Base-by-base conservation (phyloP, 2,888 invertebrate species). In the Portevinia maculata region DNA sequence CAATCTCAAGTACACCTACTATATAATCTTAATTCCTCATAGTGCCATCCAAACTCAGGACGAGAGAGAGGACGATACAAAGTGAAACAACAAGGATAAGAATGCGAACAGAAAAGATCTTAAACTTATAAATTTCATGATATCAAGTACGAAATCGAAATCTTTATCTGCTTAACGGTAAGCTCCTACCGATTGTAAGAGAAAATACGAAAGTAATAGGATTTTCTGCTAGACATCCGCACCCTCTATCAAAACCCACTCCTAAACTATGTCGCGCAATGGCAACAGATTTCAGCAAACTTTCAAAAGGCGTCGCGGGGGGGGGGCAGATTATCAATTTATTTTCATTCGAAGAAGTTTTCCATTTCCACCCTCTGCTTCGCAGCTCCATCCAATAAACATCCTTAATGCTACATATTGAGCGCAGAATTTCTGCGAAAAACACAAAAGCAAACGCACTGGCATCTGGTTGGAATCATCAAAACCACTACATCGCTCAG, bases 151-250 rank as follows among this genome's bases (percentile, higher is more conserved):
- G 60, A 67, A 75, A 83, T 83, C 83, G 83, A 83, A 76, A 83
- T 83, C 83, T 76, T 83, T 83, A 83, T 83, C 83, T 73, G 71
- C 83, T 83, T 78, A 76, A 71, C 83, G 76, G 65, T 73, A 83
- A 83, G 83, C 83, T 83, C 71, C 78, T 83, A 32, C 83, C 83
- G 78, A 83, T 78, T 83, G 71, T 62, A 76, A 60, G 44, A 17
- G 48, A 70, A 78, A 64, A 76, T 71, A 60, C 83, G 34, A 67
- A 60, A 78, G 71, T 83, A 83, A 83, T 83, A 83, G 83, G 76
- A 83, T 83, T 83, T 76, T 52, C 62, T 71, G 21, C 46, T 48
- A 62, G 76, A 76, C 71, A 52, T 69, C 37, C 57, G 69, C 37
- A 13, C 44, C 17, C 53, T 46, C 21, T 15, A 34, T 69, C 69